phyloP scores from a whole-genome alignment of 2,888 invertebrate genomes.

The Acleris cristana region DNA sequence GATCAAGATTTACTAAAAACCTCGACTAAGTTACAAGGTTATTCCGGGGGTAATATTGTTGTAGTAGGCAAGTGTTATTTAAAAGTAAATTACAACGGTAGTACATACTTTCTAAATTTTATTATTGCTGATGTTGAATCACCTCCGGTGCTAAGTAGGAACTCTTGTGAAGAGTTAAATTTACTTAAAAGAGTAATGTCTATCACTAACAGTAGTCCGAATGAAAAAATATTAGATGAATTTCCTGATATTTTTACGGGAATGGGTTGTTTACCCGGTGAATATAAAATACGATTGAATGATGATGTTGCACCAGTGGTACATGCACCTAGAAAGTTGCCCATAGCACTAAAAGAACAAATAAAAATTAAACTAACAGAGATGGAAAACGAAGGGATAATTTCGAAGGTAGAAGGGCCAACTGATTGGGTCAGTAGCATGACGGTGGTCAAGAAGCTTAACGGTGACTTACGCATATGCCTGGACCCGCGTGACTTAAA shows the following conservation, averaged over 20 bases:
- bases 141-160: constrained; percentile 35
- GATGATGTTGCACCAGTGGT: constrained; percentile 18
- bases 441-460: no score
- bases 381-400: constrained; percentile 31
- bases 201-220: background rate
- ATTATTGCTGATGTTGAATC: constrained; percentile 36
- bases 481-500: constrained; percentile 38
- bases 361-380: constrained; percentile 31
- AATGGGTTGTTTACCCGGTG: constrained; percentile 26
- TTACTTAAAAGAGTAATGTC: constrained; percentile 37
- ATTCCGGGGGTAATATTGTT: constrained; percentile 36
- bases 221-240: constrained; percentile 14
- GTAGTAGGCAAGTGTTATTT: constrained; percentile 39
- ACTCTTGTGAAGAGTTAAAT: constrained; percentile 39
- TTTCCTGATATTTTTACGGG: constrained; percentile 29
- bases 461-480: constrained; percentile 25
- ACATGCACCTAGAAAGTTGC: constrained; percentile 25
- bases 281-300: constrained; percentile 19
- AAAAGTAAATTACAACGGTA: constrained; percentile 37
- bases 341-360: constrained; percentile 20
- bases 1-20: constrained; percentile 29
- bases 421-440: no score
- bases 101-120: constrained; percentile 37
- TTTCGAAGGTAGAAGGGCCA: no score
- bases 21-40: constrained; percentile 29